These are phyloP conservation scores for Chelonus formosanus DNA, from an alignment of 2,888 invertebrate species.

Conservation along the genomic window DNA sequence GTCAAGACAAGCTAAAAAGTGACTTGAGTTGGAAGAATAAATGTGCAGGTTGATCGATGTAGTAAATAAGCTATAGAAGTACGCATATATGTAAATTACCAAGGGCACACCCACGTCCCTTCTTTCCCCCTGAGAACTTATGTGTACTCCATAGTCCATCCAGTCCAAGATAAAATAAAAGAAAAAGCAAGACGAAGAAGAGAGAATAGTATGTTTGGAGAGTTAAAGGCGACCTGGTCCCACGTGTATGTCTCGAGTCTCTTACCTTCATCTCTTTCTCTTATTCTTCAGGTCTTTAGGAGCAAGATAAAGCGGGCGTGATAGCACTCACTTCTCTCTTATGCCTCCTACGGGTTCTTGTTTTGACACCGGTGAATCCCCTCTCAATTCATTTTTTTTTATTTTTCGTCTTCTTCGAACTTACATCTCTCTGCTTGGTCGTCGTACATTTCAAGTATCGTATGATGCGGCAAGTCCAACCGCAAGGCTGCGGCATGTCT, in stretches of 20 bases:
- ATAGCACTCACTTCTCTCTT: constrained; percentile 32
- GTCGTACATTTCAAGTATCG: constrained; percentile 25
- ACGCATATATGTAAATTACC: constrained; percentile 61
- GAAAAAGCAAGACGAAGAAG: constrained; percentile 5
- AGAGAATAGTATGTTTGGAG: constrained; percentile 13
- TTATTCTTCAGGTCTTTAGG: constrained; percentile 28
- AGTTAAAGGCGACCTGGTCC: constrained; percentile 12
- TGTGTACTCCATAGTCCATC: constrained; percentile 19
- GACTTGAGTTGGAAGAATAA: constrained; percentile 42
- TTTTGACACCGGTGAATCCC: constrained; percentile 30
- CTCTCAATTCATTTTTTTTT: constrained; percentile 26
- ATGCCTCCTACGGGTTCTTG: constrained; percentile 40
- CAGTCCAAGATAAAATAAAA: constrained; percentile 10
- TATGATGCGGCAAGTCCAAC: constrained; percentile 31
- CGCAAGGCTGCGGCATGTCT: constrained; percentile 23
- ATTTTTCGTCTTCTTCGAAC: constrained; percentile 17
- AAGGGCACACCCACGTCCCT: constrained; percentile 63
- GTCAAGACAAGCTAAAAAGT: too few species aligned
- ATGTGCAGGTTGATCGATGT: constrained; percentile 61
- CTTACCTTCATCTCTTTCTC: background rate
- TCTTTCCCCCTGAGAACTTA: constrained; percentile 35
- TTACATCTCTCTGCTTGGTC: constrained; percentile 10
- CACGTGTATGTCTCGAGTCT: constrained; percentile 17
- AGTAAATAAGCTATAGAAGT: constrained; percentile 60
- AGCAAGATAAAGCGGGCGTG: constrained; percentile 34